Evolutionary conservation across 2,888 invertebrate species (phyloP).

Genomic region (Drosophila tripunctata): DNA sequence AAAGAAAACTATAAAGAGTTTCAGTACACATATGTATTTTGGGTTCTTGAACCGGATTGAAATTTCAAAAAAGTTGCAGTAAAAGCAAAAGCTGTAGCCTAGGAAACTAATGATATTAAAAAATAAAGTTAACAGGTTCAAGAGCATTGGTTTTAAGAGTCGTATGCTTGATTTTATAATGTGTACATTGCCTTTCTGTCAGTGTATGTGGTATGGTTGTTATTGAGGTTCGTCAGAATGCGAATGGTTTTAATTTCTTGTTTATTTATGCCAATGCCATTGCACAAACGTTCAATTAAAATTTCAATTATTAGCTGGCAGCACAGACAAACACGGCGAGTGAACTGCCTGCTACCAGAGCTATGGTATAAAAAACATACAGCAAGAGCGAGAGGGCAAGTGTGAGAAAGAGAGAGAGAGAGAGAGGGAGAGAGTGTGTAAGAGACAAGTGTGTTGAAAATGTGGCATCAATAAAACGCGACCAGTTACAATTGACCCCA

Average conservation of each 20-base stretch:
- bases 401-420: not conserved
- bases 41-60: no score
- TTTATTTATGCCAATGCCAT: slow-evolving; percentile 56
- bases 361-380: not conserved
- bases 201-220: no score
- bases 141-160: no score
- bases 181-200: no score
- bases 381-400: not conserved
- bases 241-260: slow-evolving; percentile 39
- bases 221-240: not conserved
- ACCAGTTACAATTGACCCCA: slow-evolving; percentile 32
- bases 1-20: no score
- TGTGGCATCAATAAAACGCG: slow-evolving; percentile 23
- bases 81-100: no score
- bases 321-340: slow-evolving; percentile 31
- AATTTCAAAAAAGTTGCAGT: no score
- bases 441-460: slow-evolving; percentile 1
- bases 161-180: no score
- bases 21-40: no score
- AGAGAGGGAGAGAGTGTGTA: not conserved
- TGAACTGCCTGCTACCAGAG: not conserved
- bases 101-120: no score
- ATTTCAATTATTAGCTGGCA: slow-evolving; percentile 69
- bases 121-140: no score
- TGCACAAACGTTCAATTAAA: slow-evolving; percentile 67